phyloP scores from a whole-genome alignment of 2,797 vertebrate genomes.

The Nyctalus aviator region DNA sequence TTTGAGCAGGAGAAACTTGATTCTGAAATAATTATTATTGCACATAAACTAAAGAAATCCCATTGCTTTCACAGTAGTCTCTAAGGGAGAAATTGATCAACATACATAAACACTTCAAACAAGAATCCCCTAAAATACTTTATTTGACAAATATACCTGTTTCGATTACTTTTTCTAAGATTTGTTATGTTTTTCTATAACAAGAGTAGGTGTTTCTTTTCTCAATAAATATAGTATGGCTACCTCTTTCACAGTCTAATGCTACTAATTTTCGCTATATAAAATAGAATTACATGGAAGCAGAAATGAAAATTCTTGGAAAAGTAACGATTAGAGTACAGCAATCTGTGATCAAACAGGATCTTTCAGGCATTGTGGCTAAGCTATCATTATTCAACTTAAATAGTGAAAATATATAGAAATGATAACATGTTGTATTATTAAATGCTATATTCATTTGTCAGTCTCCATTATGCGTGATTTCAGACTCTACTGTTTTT shows the following conservation, averaged over 20 bases:
- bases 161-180: not conserved
- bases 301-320: not conserved
- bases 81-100: not conserved
- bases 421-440: not conserved
- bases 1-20: not conserved
- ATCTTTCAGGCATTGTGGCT: not conserved
- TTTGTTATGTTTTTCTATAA: not conserved
- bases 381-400: not conserved
- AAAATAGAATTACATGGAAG: not conserved
- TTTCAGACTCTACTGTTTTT: not conserved
- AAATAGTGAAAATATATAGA: not conserved
- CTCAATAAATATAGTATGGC: not conserved
- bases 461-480: not conserved
- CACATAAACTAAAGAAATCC: conserved; percentile 20
- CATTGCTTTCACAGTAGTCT: not conserved
- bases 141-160: not conserved
- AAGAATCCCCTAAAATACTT: not conserved
- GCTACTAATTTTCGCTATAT: not conserved
- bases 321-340: not conserved
- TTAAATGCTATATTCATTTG: not conserved
- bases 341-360: not conserved
- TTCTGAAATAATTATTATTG: conserved; percentile 62
- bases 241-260: not conserved
- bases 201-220: not conserved
- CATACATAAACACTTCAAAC: not conserved